These are phyloP conservation scores for Argyrosomus japonicus DNA, from an alignment of 2,113 vertebrate genomes.

Conservation along the genomic window DNA sequence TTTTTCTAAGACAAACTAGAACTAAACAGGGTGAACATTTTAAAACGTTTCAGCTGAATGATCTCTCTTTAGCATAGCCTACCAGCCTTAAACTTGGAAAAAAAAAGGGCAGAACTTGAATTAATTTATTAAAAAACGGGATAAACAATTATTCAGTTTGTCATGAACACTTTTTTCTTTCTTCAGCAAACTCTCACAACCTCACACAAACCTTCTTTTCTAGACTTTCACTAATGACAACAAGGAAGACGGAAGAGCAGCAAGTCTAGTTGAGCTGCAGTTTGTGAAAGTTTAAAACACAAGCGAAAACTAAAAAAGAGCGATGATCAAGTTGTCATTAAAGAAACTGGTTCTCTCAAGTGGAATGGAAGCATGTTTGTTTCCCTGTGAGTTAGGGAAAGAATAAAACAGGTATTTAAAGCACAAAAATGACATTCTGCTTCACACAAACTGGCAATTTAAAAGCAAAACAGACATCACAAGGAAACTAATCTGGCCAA, in stretches of 20 bases:
- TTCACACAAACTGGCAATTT: background rate
- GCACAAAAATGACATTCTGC: background rate
- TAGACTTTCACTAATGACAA: background rate
- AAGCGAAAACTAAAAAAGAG: background rate
- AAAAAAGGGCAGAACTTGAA: too few relatives aligned
- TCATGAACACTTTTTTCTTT: background rate
- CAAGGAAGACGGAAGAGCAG: background rate
- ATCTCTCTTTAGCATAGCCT: background rate
- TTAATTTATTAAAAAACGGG: too few relatives aligned
- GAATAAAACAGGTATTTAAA: background rate
- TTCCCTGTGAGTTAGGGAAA: background rate
- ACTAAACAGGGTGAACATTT: background rate
- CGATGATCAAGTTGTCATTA: background rate
- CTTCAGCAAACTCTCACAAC: background rate
- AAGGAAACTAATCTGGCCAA: background rate
- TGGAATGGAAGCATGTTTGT: background rate
- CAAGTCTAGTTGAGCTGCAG: background rate
- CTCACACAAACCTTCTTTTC: too few relatives aligned
- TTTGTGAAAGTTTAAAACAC: background rate
- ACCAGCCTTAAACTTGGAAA: background rate
- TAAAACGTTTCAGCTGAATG: background rate
- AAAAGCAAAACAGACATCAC: background rate
- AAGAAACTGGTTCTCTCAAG: background rate
- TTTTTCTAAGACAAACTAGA: background rate
- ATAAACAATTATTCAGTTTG: too few relatives aligned